Base-by-base conservation (phyloP, 2,797 vertebrate genomes). In the Scolopax rusticola region DNA sequence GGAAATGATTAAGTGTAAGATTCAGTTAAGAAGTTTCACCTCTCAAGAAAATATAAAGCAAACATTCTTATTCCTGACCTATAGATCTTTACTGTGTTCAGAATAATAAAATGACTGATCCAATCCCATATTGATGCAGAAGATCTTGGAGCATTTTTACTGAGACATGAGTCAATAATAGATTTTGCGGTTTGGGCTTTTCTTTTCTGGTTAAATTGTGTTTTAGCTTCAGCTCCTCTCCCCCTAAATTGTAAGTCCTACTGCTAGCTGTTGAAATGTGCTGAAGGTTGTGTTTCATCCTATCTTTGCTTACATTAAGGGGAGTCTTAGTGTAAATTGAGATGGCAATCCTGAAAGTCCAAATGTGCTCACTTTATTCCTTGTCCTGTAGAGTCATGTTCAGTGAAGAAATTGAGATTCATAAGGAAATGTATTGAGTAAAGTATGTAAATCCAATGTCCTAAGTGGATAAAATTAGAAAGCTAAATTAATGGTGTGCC, bases 1-100 rank as follows among this genome's bases (percentile, higher is more conserved):
- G 77, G 74, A 93, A 95, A 97, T 97, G 94, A 97, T 97, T 98
- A 98, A 97, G 89, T 96, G 91, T 92, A 96, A 90, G 96, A 97
- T 97, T 96, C 94, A 89, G 93, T 97, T 96, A 97, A 97, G 96
- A 97, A 96, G 91, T 97, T 97, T 97, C 82, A 92, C 89, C 85
- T 97, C 95, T 95, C 81, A 57, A 79, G 91, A 95, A 97, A 97
- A 97, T 95, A 95, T 47, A 96, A 97, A 90, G 92, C 92, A 97
- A 98, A 98, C 81, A 96, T 93, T 96, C 73, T 77, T 53, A 41
- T 50, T 84, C 28, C 87, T 97, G 96, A 96, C 94, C 96, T 94
- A 89, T 63, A 92, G 84, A 76, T 95, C 78, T 95, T 84, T 70
- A 43, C 68, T 87, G 47, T 80, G 65, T 76, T 92, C 87, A 93